Conservation (phyloP, 2,888 invertebrate species). For the Athripsodes cinereus region DNA sequence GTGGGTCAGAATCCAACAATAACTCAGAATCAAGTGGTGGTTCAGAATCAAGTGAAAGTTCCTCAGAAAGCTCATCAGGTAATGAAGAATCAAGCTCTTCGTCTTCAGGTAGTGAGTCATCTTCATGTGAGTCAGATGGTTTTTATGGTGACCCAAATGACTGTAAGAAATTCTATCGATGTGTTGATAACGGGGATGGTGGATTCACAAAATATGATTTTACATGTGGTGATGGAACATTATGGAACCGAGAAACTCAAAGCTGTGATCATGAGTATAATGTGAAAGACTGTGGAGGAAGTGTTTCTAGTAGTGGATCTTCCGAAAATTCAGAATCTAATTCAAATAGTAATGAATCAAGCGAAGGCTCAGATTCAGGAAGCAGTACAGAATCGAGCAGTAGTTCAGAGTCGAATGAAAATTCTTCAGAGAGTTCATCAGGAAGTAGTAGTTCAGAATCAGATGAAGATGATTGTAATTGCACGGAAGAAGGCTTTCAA, state of each 20-base stretch:
- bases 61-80: background rate
- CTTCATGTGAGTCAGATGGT: conserved; percentile 37
- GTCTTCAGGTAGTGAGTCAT: background rate
- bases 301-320: conserved; percentile 14
- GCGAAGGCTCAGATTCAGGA: background rate
- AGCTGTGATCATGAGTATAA: conserved; percentile 42
- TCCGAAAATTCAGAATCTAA: conserved; percentile 12
- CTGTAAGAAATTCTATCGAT: conserved; percentile 72
- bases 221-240: conserved; percentile 63
- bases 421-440: background rate
- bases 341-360: conserved; percentile 7
- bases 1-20: background rate
- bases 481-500: conserved; percentile 52
- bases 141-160: conserved; percentile 62
- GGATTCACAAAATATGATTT: conserved; percentile 63
- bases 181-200: conserved; percentile 57
- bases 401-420: background rate
- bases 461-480: conserved; percentile 1
- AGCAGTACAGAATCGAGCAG: no score
- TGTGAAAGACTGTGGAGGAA: conserved; percentile 29
- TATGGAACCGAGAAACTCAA: conserved; percentile 50
- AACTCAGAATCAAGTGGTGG: conserved; percentile 8
- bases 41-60: conserved; percentile 11
- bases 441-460: background rate
- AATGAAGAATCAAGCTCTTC: conserved; percentile 3